These are phyloP conservation scores for Melanotaenia boesemani DNA, from an alignment of 2,797 vertebrate species.

Conservation along the genomic window DNA sequence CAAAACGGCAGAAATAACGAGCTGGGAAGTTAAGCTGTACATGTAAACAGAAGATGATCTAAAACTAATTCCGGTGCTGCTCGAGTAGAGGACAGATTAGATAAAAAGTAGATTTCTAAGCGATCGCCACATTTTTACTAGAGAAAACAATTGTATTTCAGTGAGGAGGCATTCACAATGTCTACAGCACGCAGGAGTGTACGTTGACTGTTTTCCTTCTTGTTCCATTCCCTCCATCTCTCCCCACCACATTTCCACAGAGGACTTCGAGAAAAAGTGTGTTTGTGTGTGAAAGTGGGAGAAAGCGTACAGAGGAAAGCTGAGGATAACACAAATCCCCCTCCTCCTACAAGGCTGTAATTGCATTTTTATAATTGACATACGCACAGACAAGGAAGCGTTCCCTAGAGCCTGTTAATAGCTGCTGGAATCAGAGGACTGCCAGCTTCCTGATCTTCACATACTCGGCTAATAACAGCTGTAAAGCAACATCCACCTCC, in stretches of 20 bases:
- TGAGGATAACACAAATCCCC: conserved; percentile 75
- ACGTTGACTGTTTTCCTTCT: neutral
- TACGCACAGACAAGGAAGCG: conserved; percentile 66
- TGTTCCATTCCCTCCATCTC: neutral
- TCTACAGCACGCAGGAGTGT: neutral
- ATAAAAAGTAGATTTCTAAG: no score
- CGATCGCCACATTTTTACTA: no score
- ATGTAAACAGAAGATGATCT: no score
- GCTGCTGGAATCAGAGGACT: conserved; percentile 55
- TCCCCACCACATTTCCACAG: neutral
- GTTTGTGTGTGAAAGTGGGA: conserved; percentile 1
- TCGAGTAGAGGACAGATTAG: no score
- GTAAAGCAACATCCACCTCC: conserved; percentile 57
- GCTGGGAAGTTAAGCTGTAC: neutral
- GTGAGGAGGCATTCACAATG: neutral
- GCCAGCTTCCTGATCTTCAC: conserved; percentile 50
- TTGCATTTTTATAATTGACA: conserved; percentile 76
- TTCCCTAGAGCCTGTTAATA: conserved; percentile 68
- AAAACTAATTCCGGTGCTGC: no score
- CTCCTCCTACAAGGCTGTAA: conserved; percentile 65
- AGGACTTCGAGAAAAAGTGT: neutral
- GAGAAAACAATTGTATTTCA: neutral
- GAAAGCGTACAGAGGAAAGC: conserved; percentile 14
- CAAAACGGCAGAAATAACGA: neutral
- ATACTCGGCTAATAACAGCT: conserved; percentile 59